phyloP scores from a whole-genome alignment of 35 echinoderm and acorn worm genomes.

The Strongylocentrotus purpuratus region DNA sequence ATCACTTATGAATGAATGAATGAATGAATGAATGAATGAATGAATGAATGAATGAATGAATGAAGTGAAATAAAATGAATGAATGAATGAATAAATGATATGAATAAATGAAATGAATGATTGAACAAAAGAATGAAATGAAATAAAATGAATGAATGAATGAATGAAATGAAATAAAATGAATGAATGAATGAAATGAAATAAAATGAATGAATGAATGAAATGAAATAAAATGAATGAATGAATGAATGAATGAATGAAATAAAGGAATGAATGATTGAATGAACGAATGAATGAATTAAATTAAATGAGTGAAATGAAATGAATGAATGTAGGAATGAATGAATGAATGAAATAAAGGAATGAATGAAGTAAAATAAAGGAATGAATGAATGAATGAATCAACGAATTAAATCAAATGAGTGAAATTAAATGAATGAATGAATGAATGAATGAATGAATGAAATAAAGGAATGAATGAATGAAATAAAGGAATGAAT shows the following conservation, averaged over 20 bases:
- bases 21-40: no score
- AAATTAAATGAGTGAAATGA: no score
- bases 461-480: no score
- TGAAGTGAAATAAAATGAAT: background rate
- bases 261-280: background rate
- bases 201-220: background rate
- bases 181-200: background rate
- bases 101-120: background rate
- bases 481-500: no score
- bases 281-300: background rate
- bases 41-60: background rate
- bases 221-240: background rate
- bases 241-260: background rate
- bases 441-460: no score
- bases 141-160: background rate
- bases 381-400: no score
- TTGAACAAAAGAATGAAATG: background rate
- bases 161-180: background rate
- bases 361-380: no score
- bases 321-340: no score
- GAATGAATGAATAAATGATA: background rate
- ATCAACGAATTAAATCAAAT: no score
- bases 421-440: no score
- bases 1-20: no score
- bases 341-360: no score